Conservation (phyloP, 2,797 vertebrate genomes). For the Silurus lanzhouensis region DNA sequence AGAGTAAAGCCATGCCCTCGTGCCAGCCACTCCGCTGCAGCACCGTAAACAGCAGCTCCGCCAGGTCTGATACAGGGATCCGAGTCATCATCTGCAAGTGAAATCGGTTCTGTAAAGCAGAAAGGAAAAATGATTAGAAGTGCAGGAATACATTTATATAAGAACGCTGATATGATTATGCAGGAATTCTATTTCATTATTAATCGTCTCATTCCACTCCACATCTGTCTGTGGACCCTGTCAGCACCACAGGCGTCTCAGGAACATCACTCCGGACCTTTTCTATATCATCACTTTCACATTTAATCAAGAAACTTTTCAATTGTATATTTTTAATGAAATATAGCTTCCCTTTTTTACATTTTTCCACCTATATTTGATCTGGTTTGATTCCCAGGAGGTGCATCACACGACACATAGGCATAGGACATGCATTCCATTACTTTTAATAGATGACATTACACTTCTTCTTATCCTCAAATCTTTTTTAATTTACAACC, state of each 20-base stretch:
- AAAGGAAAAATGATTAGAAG: neutral
- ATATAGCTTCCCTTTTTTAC: neutral
- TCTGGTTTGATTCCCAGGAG: neutral
- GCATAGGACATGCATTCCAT: neutral
- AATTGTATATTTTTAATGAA: neutral
- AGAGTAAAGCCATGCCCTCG: slow-evolving; percentile 79
- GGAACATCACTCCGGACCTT: neutral
- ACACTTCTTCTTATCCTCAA: neutral
- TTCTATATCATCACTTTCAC: neutral
- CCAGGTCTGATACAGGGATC: slow-evolving; percentile 74
- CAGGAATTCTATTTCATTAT: neutral
- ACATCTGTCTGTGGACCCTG: neutral
- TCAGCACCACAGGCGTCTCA: neutral
- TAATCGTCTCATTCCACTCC: neutral
- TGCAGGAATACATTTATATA: neutral
- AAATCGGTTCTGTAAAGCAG: slow-evolving; percentile 78
- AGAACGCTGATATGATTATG: neutral
- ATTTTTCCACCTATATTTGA: neutral
- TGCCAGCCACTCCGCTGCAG: slow-evolving; percentile 77
- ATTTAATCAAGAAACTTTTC: neutral
- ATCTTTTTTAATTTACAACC: neutral
- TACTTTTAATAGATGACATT: neutral
- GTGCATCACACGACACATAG: neutral
- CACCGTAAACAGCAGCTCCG: slow-evolving; percentile 76
- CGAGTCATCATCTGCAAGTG: slow-evolving; percentile 85